Evolutionary conservation across 2,888 invertebrate genomes (phyloP).

Genomic region (Cheilosia grossa): DNA sequence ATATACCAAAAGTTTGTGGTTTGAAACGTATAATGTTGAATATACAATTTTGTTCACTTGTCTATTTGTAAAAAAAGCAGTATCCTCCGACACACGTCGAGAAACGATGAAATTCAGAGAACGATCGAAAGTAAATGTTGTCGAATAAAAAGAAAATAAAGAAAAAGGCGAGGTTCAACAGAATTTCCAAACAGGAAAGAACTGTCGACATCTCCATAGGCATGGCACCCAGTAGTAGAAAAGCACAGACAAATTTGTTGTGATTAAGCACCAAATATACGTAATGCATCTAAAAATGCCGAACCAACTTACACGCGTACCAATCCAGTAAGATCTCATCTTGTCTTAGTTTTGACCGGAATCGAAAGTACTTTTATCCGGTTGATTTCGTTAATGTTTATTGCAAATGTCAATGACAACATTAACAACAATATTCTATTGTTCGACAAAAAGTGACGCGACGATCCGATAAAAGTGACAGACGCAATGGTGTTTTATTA

Average conservation of each 20-base stretch:
- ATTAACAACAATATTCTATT: conserved; percentile 11
- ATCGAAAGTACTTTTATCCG: conserved; percentile 21
- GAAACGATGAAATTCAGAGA: conserved; percentile 26
- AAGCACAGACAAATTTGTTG: conserved; percentile 21
- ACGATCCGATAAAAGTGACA: conserved; percentile 19
- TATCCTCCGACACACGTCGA: conserved; percentile 20
- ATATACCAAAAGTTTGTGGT: conserved; percentile 30
- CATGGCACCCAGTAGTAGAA: too few relatives aligned
- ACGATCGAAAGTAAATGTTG: conserved; percentile 22
- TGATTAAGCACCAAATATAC: conserved; percentile 27
- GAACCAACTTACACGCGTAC: conserved; percentile 20
- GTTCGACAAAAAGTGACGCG: conserved; percentile 25
- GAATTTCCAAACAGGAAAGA: conserved; percentile 57
- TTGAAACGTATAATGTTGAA: conserved; percentile 26
- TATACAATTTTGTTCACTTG: conserved; percentile 26
- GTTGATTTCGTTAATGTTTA: conserved; percentile 21
- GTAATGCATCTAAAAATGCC: conserved; percentile 41
- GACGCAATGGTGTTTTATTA: conserved; percentile 27
- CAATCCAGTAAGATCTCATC: neutral
- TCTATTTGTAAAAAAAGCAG: conserved; percentile 7
- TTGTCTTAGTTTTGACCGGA: neutral
- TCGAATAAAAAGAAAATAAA: conserved; percentile 17
- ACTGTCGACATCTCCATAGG: conserved; percentile 34
- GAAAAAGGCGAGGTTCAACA: conserved; percentile 46
- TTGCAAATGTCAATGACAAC: conserved; percentile 2